Evolutionary conservation across 2,113 vertebrate genomes (phyloP), one percentile per base, ranked within the genome.

Genomic region (Callipepla squamata): DNA sequence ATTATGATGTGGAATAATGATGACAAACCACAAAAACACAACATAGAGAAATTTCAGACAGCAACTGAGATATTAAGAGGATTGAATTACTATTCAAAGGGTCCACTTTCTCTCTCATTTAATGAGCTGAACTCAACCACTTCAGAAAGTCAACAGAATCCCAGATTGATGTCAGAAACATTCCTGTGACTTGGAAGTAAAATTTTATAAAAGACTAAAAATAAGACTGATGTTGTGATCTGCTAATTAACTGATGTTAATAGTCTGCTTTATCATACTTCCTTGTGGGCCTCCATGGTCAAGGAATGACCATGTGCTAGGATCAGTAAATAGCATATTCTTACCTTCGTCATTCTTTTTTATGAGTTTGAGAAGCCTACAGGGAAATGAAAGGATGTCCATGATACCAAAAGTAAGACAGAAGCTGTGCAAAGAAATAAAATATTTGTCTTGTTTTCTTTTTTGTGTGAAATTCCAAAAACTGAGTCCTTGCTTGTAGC

Each of bases 361-460:
- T 48, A 87, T 90, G 26, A 72, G 28, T 40, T 83, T 88, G 70
- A 92, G 88, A 89, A 87, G 36, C 18, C 78, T 87, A 34, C 14
- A 89, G 26, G 92, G 53, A 84, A 93, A 75, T 70, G 21, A 93
- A 88, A 90, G 13, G 47, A 65, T 4, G 22, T 16, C 45, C 50
- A 78, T 45, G 40, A 22, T 44, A 88, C 36, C 58, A 79, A 72
- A 79, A 58, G 90, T 66, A 85, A 94, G 90, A 69, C 80, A 81
- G 36, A 21, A 89, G 6, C 48, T 89, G 32, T 87, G 74, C 68
- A 86, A 93, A 92, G 81, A 73, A 90, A 92, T 84, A 73, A 89
- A 92, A 75, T 79, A 75, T 89, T 90, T 94, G 28, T 86, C 77
- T 92, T 57, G 4, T 11, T 12, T 11, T 12, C 5, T 81, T 48